Conservation (phyloP, 1,140 invertebrate genomes). For the Trachymyrmex septentrionalis region DNA sequence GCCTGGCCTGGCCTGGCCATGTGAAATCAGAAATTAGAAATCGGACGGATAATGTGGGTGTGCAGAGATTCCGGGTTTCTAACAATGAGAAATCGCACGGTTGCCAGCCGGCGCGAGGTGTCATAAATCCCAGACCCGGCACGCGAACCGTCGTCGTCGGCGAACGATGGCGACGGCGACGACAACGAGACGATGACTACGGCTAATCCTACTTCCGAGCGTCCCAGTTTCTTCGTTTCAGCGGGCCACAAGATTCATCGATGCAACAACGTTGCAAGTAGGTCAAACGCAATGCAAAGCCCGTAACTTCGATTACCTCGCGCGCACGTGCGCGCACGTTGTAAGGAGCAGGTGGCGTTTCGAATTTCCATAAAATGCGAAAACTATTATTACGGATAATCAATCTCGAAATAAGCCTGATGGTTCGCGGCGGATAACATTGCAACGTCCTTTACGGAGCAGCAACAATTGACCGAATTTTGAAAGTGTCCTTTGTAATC, state of each 20-base stretch:
- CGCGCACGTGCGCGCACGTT: neutral
- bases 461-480: conserved; percentile 1
- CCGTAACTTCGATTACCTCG: conserved; percentile 39
- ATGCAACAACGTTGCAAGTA: conserved; percentile 29
- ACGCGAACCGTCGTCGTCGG: conserved; percentile 17
- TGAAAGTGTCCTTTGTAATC: neutral
- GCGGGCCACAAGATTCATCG: conserved; percentile 29
- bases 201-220: conserved; percentile 55
- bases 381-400: conserved; percentile 27
- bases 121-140: conserved; percentile 59
- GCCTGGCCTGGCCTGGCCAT: conserved; percentile 36
- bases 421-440: neutral
- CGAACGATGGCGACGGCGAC: neutral
- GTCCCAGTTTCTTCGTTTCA: conserved; percentile 66
- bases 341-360: conserved; percentile 21
- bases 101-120: conserved; percentile 38
- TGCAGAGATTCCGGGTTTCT: conserved; percentile 64
- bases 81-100: conserved; percentile 66
- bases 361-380: conserved; percentile 32
- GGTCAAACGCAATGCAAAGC: conserved; percentile 50
- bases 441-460: neutral
- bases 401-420: conserved; percentile 11
- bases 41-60: conserved; percentile 66
- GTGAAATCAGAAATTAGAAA: conserved; percentile 75
- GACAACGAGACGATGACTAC: conserved; percentile 49